These are phyloP conservation scores for Narcine bancroftii DNA, from an alignment of 2,113 vertebrate species.

Conservation along the genomic window DNA sequence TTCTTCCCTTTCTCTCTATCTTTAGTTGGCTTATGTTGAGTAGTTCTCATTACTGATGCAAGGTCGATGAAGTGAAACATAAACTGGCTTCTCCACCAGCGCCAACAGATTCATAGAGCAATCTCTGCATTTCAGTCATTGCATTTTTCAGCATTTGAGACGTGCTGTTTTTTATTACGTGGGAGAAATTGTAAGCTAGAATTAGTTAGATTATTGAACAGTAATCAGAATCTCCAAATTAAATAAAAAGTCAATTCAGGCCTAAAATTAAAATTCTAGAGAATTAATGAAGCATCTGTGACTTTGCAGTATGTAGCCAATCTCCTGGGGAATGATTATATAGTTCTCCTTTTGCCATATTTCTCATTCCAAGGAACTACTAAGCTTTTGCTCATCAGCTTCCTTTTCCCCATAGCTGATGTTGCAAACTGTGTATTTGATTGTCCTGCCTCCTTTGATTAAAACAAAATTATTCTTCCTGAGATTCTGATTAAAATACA, in stretches of 20 bases:
- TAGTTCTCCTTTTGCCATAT: neutral
- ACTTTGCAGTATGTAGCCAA: neutral
- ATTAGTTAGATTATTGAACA: neutral
- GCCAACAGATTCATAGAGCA: no score
- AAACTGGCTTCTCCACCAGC: no score
- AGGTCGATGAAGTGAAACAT: no score
- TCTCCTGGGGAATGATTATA: neutral
- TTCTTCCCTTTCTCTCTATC: no score
- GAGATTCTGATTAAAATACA: neutral
- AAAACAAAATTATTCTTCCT: neutral
- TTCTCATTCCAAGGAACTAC: neutral
- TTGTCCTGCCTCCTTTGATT: neutral
- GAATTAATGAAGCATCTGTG: neutral
- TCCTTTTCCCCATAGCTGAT: neutral
- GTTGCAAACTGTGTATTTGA: neutral
- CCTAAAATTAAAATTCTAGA: neutral
- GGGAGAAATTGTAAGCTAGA: neutral
- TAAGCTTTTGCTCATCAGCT: neutral
- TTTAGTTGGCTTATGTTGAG: no score
- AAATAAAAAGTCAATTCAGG: neutral
- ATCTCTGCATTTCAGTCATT: no score
- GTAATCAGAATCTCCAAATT: neutral
- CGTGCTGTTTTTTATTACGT: no score
- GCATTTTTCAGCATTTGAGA: no score
- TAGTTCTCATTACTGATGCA: no score